Evolutionary conservation across 2,113 vertebrate species (phyloP).

Genomic region (Sterrhoptilus dennistouni): DNA sequence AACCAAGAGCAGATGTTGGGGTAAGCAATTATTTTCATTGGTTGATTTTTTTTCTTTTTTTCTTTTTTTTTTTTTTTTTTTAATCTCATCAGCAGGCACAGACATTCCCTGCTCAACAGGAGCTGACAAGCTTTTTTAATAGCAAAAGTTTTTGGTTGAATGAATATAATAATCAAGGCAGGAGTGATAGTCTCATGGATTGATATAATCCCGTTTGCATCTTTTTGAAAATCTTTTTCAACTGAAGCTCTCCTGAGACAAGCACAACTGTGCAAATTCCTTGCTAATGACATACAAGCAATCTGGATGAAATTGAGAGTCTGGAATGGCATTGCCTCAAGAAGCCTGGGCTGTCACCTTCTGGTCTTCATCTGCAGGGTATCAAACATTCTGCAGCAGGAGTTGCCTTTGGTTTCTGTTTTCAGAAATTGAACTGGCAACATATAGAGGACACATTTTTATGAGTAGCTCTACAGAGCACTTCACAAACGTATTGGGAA

Average conservation of each 20-base stretch:
- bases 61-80: neutral
- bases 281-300: neutral
- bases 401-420: neutral
- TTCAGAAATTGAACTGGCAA: neutral
- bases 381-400: neutral
- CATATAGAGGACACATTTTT: neutral
- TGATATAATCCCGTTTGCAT: neutral
- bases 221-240: neutral
- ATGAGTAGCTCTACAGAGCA: neutral
- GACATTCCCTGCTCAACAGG: neutral
- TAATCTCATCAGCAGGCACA: neutral
- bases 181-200: neutral
- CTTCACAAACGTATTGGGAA: neutral
- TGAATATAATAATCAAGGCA: neutral
- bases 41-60: rapidly evolving
- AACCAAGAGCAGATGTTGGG: slow-evolving; percentile 73
- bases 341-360: neutral
- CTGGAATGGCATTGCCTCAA: neutral
- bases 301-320: neutral
- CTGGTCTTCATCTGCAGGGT: neutral
- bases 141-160: neutral
- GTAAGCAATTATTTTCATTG: slow-evolving; percentile 56
- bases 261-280: neutral
- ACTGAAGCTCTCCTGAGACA: neutral
- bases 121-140: neutral